These are phyloP conservation scores for Tangara arthus DNA, from an alignment of 2,797 vertebrate species.

Conservation along the genomic window DNA sequence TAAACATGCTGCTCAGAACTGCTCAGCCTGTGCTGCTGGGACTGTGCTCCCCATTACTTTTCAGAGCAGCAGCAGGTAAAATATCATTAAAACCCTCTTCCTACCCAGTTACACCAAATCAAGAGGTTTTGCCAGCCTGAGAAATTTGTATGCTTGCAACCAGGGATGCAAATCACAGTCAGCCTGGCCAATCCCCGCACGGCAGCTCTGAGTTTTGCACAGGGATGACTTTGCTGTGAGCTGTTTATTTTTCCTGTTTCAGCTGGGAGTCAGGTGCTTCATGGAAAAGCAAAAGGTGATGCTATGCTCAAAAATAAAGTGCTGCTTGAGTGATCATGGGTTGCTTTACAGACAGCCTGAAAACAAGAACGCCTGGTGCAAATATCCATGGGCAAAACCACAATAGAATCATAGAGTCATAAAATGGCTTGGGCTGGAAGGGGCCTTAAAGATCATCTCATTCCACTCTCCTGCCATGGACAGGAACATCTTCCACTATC, in stretches of 20 bases:
- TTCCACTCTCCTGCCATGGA: not conserved
- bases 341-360: not conserved
- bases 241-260: constrained; percentile 39
- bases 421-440: not conserved
- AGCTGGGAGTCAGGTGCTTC: not conserved
- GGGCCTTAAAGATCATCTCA: not conserved
- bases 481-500: not conserved
- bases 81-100: not conserved
- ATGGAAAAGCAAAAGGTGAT: constrained; percentile 13
- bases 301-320: not conserved
- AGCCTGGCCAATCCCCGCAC: not conserved
- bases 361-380: not conserved
- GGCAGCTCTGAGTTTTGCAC: not conserved
- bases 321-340: not conserved
- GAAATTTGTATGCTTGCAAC: not conserved
- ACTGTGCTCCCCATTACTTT: not conserved
- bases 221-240: not conserved
- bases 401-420: not conserved
- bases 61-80: not conserved
- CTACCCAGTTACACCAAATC: not conserved
- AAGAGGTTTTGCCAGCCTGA: not conserved
- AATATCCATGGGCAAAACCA: not conserved
- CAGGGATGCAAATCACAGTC: not conserved
- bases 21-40: not conserved
- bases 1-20: not conserved